Evolutionary conservation across 2,888 invertebrate genomes (phyloP).

Genomic region (Lasioglossum calceatum): DNA sequence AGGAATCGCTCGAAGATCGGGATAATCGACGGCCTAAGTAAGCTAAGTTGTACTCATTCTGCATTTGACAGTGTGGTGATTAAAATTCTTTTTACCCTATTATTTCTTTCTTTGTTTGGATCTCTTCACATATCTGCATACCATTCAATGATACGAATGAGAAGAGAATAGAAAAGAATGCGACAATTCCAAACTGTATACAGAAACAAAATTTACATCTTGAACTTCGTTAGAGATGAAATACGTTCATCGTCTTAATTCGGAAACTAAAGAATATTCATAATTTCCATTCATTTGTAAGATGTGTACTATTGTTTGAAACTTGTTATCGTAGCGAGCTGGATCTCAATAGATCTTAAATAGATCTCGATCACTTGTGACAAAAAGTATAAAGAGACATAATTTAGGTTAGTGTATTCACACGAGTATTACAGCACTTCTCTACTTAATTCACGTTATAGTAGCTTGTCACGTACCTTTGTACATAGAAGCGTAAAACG

Average conservation of each 20-base stretch:
- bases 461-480: conserved; percentile 28
- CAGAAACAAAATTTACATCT: conserved; percentile 3
- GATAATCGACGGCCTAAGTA: conserved; percentile 83
- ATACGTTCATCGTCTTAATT: background rate
- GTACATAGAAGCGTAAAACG: conserved; percentile 45
- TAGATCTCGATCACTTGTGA: conserved; percentile 21
- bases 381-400: conserved; percentile 24
- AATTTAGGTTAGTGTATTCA: conserved; percentile 26
- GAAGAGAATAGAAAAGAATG: conserved; percentile 17
- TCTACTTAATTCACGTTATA: conserved; percentile 25
- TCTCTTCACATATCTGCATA: conserved; percentile 40
- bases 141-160: conserved; percentile 23
- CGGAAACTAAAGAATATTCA: background rate
- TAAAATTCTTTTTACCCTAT: conserved; percentile 50
- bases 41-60: conserved; percentile 68
- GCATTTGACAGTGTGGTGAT: conserved; percentile 63
- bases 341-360: conserved; percentile 4
- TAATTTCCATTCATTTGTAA: conserved; percentile 7
- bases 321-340: conserved; percentile 19
- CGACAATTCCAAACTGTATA: conserved; percentile 17
- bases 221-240: background rate
- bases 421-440: conserved; percentile 42
- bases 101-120: conserved; percentile 51
- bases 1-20: conserved; percentile 79
- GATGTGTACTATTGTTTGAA: conserved; percentile 4